Evolutionary conservation across 2,113 vertebrate genomes (phyloP).

Genomic region (Bos javanicus): DNA sequence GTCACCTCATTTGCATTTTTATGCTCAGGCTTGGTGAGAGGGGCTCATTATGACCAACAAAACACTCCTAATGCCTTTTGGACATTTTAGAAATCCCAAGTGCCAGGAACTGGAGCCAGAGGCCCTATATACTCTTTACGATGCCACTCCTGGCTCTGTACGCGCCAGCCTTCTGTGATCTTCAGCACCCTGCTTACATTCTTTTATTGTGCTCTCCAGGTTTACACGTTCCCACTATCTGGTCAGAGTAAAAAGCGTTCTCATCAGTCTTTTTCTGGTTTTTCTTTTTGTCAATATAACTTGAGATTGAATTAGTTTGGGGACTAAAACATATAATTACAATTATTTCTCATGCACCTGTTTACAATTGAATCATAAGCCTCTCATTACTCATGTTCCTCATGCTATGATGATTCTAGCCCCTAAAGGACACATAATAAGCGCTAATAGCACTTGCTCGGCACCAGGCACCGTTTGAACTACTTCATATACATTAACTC

Average conservation of each 20-base stretch:
- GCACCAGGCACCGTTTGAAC: neutral
- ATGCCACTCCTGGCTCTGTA: neutral
- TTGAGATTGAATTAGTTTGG: slow-evolving; percentile 7
- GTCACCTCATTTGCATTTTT: neutral
- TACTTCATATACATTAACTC: neutral
- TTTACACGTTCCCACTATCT: neutral
- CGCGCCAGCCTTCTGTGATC: neutral
- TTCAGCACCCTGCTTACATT: neutral
- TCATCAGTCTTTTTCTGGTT: neutral
- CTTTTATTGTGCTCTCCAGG: neutral
- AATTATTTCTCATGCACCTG: slow-evolving; percentile 7
- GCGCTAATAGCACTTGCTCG: neutral
- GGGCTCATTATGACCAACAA: neutral
- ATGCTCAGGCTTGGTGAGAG: neutral
- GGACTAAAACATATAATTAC: neutral
- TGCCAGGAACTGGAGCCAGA: neutral
- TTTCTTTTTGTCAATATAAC: neutral
- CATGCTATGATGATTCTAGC: neutral
- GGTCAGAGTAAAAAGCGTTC: neutral
- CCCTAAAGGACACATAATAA: neutral
- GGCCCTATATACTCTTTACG: neutral
- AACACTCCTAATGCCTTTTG: neutral
- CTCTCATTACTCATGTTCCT: neutral
- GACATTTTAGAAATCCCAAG: neutral
- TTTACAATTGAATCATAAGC: neutral